Base-by-base conservation (phyloP, 92 coral and sea anemone genomes). In the Palythoa grandiflora region DNA sequence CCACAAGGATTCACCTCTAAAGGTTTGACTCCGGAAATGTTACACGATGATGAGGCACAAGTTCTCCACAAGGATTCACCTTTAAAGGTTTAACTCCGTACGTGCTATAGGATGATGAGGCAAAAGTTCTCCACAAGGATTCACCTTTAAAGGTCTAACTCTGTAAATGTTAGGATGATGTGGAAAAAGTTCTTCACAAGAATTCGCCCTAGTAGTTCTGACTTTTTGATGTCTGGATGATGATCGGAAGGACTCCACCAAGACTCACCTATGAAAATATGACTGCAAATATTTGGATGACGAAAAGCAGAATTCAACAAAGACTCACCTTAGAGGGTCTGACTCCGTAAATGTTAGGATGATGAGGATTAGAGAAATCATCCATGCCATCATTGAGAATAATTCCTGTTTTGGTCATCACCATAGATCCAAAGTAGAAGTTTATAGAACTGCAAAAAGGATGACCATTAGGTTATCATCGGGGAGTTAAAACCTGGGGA, bases 301-400 rank as follows among this genome's bases (percentile, higher is more conserved):
- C 12, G 12, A 8, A 44, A 44, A 52, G 60, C 60, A 9, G 12
- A 4, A 12, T 14, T 59, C 6, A 8, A 8, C 77, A 0, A 21
- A 59, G 14, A 36, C 20, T 38, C 39, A 97, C 99, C 98, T 91
- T 68, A 0, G 98, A 89, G 16, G 93, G 94, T 13, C 90, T 91
- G 57, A 93, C 87, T 5, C 93, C 96, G 54, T 76, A 89, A n/a
- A 91, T 40, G 40, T 90, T 94, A 0, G 91, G 66, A 40, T 91
- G 81, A 37, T 91, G 91, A 40, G 97, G 97, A 48, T 88, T 77
- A 36, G 96, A 92, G 90, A 97, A 97, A 83, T 97, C 99, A 44
- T 89, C 95, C 99, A 97, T 97, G 35, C 94, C 90, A 61, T 97
- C 93, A 79, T 97, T 97, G 17, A 97, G 89, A 72, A 97, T 73